These are phyloP conservation scores for Scaptomyza caliginosa DNA, from an alignment of 2,888 invertebrate genomes.

Conservation along the genomic window DNA sequence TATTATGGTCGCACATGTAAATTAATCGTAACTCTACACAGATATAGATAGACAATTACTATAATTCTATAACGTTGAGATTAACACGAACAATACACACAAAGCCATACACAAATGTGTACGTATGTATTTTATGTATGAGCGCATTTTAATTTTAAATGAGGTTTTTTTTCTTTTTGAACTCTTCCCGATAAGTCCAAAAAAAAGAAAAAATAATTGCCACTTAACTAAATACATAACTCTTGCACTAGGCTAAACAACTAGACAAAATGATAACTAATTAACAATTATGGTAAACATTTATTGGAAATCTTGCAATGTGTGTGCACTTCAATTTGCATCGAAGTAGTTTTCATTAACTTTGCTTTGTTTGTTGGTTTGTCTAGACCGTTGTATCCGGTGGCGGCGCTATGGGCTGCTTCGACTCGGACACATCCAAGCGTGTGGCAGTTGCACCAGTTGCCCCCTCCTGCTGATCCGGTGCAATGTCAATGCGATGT, in stretches of 20 bases:
- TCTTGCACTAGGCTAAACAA: slow-evolving; percentile 75
- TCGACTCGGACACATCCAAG: slow-evolving; percentile 71
- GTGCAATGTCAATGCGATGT: slow-evolving; percentile 90
- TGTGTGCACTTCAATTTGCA: slow-evolving; percentile 28
- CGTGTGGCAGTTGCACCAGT: slow-evolving; percentile 42
- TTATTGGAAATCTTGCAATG: slow-evolving; percentile 74
- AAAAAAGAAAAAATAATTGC: slow-evolving; percentile 50
- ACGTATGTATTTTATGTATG: slow-evolving; percentile 42
- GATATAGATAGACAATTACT: slow-evolving; percentile 34
- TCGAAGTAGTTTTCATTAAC: slow-evolving; percentile 30
- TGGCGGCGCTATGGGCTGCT: slow-evolving; percentile 75
- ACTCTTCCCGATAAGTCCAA: slow-evolving; percentile 31
- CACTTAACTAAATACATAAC: slow-evolving; percentile 79
- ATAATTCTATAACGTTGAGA: slow-evolving; percentile 60
- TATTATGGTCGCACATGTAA: slow-evolving; percentile 44
- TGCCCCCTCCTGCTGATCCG: slow-evolving; percentile 81
- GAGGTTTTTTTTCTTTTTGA: slow-evolving; percentile 60
- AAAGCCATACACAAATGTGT: slow-evolving; percentile 19
- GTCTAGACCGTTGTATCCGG: slow-evolving; percentile 82
- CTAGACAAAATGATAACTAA: slow-evolving; percentile 80
- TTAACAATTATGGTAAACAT: slow-evolving; percentile 79
- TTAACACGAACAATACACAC: slow-evolving; percentile 52
- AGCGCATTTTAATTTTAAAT: slow-evolving; percentile 52
- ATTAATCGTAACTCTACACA: slow-evolving; percentile 41
- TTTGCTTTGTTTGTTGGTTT: neutral